phyloP scores from a whole-genome alignment of 2,113 vertebrate species.

The Laticauda colubrina region DNA sequence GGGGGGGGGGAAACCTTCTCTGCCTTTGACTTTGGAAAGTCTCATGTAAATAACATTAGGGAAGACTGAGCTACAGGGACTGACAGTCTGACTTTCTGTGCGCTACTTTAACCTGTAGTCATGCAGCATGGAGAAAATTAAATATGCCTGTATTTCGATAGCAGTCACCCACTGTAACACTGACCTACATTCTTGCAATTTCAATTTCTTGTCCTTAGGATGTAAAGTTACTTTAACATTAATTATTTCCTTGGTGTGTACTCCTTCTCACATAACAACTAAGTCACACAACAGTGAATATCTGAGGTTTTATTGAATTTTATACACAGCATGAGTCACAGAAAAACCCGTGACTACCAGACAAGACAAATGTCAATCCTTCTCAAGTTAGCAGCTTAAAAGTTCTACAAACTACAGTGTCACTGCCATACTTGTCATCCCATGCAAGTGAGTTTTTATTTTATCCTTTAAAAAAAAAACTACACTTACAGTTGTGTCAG shows the following conservation, averaged over 20 bases:
- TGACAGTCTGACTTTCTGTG: background rate
- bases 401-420: constrained; percentile 78
- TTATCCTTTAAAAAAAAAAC: constrained; percentile 68
- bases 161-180: background rate
- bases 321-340: constrained; percentile 78
- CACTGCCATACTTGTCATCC: constrained; percentile 75
- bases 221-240: background rate
- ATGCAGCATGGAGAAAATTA: background rate
- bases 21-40: background rate
- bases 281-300: constrained; percentile 60
- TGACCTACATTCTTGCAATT: background rate
- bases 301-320: constrained; percentile 80
- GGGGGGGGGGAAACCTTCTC: too few species aligned
- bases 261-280: too few species aligned
- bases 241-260: background rate
- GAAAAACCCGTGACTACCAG: constrained; percentile 63
- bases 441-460: constrained; percentile 74
- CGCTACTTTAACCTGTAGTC: background rate
- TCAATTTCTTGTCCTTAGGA: background rate
- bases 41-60: background rate
- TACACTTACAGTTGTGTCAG: constrained; percentile 75
- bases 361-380: constrained; percentile 78
- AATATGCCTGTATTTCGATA: background rate
- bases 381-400: constrained; percentile 80
- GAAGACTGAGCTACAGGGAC: background rate